These are phyloP conservation scores for Trachymyrmex septentrionalis DNA, from an alignment of 1,140 invertebrate genomes.

Conservation along the genomic window DNA sequence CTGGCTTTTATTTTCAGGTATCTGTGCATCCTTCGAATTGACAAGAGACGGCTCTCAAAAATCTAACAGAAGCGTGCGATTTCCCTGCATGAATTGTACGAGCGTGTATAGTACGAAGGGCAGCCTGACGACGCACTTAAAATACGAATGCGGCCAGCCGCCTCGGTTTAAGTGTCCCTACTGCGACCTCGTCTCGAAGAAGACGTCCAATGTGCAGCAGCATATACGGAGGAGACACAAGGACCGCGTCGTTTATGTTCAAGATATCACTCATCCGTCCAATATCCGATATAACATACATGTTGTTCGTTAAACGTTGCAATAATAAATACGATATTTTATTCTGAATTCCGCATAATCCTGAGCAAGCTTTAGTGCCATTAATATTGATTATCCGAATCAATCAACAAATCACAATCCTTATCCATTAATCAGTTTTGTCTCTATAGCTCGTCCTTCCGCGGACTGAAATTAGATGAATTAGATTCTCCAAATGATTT, in stretches of 20 bases:
- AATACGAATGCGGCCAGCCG: slow-evolving; percentile 87
- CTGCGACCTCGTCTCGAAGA: slow-evolving; percentile 84
- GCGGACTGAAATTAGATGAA: background rate
- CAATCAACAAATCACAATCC: background rate
- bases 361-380: background rate
- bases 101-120: slow-evolving; percentile 86
- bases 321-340: slow-evolving; percentile 14
- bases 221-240: slow-evolving; percentile 79
- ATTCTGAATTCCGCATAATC: background rate
- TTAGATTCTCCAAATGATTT: background rate
- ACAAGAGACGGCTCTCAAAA: background rate
- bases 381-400: background rate
- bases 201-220: slow-evolving; percentile 80
- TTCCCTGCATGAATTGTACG: slow-evolving; percentile 88
- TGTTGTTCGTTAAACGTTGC: background rate
- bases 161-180: slow-evolving; percentile 87
- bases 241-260: slow-evolving; percentile 66
- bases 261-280: slow-evolving; percentile 52
- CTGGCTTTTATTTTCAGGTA: slow-evolving; percentile 52
- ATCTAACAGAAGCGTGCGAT: slow-evolving; percentile 76
- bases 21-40: background rate
- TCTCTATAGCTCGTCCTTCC: background rate
- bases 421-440: background rate
- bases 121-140: slow-evolving; percentile 86
- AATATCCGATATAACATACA: background rate